Evolutionary conservation across 2,888 invertebrate genomes (phyloP), one percentile per base, ranked within the genome.

Genomic region (Brenthis hecate): DNA sequence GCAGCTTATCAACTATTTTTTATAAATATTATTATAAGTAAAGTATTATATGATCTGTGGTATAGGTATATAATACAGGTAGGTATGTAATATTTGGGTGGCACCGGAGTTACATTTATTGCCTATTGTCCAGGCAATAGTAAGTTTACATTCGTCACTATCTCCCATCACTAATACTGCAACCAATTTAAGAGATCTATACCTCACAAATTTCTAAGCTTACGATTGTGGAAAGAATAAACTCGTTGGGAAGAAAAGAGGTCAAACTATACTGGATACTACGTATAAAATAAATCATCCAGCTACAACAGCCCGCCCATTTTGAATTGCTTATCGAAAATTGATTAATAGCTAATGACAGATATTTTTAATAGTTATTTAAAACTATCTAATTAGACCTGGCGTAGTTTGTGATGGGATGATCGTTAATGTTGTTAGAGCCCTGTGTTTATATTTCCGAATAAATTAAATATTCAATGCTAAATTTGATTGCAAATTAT

Each of bases 261-360:
- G 51, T 69, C 73, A 71, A 51, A 28, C 54, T 72, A 74, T 66
- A 70, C 36, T 74, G 75, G 73, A 63, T 68, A 61, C 43, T 80
- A 80, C 76, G 79, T 78, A 82, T 84, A 80, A 85, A 85, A 89
- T 88, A 89, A 90, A 89, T 91, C 85, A 88, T 84, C 81, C 81
- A 78, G 74, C 81, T 82, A 84, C 82, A 83, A 83, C 80, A 84
- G 88, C 84, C 88, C 88, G 87, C 89, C 90, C 88, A 89, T 89
- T 88, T 81, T 79, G 87, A 85, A 79, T 78, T 79, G 79, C 77
- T 89, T 91, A 91, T 91, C 89, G 86, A 88, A 88, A 81, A 81
- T 88, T 91, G 91, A 91, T 89, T 89, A 85, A 91, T 91, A 88
- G 86, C 80, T 77, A 85, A 78, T 83, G 86, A 86, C 85, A 85